Conservation (phyloP, 2,888 invertebrate genomes). For the Nezara viridula region DNA sequence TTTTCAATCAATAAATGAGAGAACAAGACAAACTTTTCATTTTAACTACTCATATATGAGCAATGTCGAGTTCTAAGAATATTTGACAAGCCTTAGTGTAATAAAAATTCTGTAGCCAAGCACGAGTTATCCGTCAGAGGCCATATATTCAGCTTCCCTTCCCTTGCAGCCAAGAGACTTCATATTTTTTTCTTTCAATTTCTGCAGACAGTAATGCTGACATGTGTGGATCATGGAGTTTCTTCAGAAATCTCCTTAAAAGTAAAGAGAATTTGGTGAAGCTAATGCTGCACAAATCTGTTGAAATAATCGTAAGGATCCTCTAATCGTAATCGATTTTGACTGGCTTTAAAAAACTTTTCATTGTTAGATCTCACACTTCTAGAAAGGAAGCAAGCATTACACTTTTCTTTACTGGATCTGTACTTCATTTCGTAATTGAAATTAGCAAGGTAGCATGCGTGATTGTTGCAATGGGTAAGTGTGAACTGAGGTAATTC, state of each 20-base stretch:
- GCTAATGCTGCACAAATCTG: slow-evolving; percentile 54
- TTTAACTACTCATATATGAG: too few relatives aligned
- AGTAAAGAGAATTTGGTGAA: slow-evolving; percentile 53
- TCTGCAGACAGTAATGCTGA: not conserved
- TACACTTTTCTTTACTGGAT: too few relatives aligned
- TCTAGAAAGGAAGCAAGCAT: too few relatives aligned
- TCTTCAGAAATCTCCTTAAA: slow-evolving; percentile 55
- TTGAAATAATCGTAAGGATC: not conserved
- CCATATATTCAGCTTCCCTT: not conserved
- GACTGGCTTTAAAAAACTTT: not conserved
- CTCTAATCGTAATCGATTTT: not conserved
- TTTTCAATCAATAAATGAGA: not conserved
- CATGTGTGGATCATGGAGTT: slow-evolving; percentile 52
- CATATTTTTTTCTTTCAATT: too few relatives aligned
- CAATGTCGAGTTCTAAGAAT: too few relatives aligned
- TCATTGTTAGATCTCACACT: too few relatives aligned
- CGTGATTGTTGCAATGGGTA: too few relatives aligned
- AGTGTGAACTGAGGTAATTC: too few relatives aligned
- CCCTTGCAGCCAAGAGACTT: not conserved
- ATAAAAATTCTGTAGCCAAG: slow-evolving; percentile 36
- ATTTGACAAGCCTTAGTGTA: slow-evolving; percentile 32
- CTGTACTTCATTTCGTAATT: too few relatives aligned
- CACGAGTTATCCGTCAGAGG: not conserved
- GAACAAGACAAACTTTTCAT: too few relatives aligned
- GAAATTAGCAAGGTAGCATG: too few relatives aligned